Evolutionary conservation across 1,140 invertebrate genomes (phyloP), one percentile per base, ranked within the genome.

Genomic region (Yoshiicerus persimilis): DNA sequence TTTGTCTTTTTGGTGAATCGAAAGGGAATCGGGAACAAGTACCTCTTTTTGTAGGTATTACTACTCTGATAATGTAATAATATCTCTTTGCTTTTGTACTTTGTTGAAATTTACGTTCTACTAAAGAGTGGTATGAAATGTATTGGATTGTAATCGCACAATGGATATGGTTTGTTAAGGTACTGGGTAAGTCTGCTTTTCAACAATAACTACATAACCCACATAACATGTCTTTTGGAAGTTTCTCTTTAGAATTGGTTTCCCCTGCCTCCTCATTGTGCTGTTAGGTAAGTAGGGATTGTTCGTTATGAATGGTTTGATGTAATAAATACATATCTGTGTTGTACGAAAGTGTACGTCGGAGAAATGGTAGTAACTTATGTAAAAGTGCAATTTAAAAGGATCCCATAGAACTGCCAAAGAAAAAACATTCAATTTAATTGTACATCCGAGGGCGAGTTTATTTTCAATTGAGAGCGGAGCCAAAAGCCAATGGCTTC

Each of bases 351-450:
- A 4, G 16, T 56, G 2, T 56, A 1, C 0, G 16, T 56, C 5
- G 47, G 13, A 56, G 20, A 6, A 16, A n/a, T n/a, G n/a, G 20
- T 5, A 2, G 13, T 56, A 56, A 56, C 13, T 16, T 56, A 56
- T 56, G 47, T 56, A 56, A 56, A 56, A 56, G 47, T 56, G 8
- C 47, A n/a, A 56, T 56, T 56, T 56, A 56, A 56, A 56, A 70
- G 25, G 66, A 70, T 27, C 10, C 66, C 30, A 70, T 70, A 30
- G 27, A 70, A 70, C 25, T 30, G 66, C 30, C 66, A 70, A 70
- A 70, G 25, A 70, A 70, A 70, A 80, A 36, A 80, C 75, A 80
- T 80, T 80, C 75, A 23, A 80, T 80, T 80, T 80, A 80, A 80
- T 80, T 80, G 75, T 80, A 80, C 34, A 80, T 38, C 30, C 13